These are phyloP conservation scores for Propsilocerus akamusi DNA, from an alignment of 1,140 invertebrate genomes.

Conservation along the genomic window DNA sequence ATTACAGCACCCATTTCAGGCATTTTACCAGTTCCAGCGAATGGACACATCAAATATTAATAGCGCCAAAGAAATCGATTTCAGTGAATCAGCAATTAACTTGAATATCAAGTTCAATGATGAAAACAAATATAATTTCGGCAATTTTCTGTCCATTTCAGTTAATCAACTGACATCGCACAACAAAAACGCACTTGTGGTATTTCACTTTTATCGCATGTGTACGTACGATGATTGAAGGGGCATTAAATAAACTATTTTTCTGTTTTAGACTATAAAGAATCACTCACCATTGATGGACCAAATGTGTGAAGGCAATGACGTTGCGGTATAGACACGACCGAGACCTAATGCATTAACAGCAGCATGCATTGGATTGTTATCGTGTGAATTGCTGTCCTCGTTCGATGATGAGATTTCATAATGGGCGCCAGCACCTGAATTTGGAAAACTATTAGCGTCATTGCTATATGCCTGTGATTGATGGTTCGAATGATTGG, in stretches of 20 bases:
- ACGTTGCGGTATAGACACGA: slow-evolving; percentile 69
- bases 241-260: background rate
- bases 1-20: too few species aligned
- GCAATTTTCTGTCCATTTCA: background rate
- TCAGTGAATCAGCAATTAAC: background rate
- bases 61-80: background rate
- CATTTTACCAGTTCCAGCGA: too few species aligned
- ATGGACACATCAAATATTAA: too few species aligned
- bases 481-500: slow-evolving; percentile 7
- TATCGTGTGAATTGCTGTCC: slow-evolving; percentile 6
- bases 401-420: background rate
- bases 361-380: slow-evolving; percentile 13
- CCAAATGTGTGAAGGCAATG: slow-evolving; percentile 78
- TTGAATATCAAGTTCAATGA: background rate
- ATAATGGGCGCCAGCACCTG: background rate
- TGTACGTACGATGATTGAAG: background rate
- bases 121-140: background rate
- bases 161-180: too few species aligned
- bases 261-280: background rate
- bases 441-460: background rate
- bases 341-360: slow-evolving; percentile 38
- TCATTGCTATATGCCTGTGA: background rate
- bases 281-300: slow-evolving; percentile 62
- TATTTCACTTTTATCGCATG: too few species aligned
- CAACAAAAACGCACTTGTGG: too few species aligned